Conservation (phyloP, 2,888 invertebrate genomes). For the Oxytorus armatus region DNA sequence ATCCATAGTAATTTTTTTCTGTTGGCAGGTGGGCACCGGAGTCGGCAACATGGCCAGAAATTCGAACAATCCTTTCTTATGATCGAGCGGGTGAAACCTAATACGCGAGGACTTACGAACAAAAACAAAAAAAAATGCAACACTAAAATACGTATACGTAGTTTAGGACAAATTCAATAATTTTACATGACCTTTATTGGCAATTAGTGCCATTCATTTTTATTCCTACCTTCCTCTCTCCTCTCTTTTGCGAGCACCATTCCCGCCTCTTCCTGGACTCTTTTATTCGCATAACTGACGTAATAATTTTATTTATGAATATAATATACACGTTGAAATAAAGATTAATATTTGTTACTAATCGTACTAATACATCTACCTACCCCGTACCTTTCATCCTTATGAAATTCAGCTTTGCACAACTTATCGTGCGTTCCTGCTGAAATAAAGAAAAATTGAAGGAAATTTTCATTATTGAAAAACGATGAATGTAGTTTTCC, state of each 20-base stretch:
- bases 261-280: constrained; percentile 61
- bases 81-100: constrained; percentile 79
- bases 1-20: constrained; percentile 61
- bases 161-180: constrained; percentile 77
- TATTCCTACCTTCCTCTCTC: constrained; percentile 57
- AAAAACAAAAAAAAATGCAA: constrained; percentile 75
- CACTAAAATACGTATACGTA: constrained; percentile 78
- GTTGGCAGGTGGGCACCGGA: constrained; percentile 80
- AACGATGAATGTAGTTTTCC: too few relatives aligned
- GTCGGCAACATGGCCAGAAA: constrained; percentile 82
- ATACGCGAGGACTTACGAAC: constrained; percentile 77
- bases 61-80: constrained; percentile 88
- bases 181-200: constrained; percentile 80
- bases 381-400: constrained; percentile 24
- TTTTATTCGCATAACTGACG: constrained; percentile 78
- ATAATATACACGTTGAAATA: constrained; percentile 82
- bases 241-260: constrained; percentile 47
- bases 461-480: too few relatives aligned
- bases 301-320: constrained; percentile 83
- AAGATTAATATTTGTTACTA: constrained; percentile 83
- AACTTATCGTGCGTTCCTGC: too few relatives aligned
- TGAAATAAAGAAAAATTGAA: constrained; percentile 35
- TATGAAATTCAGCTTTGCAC: constrained; percentile 19
- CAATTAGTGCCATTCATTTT: constrained; percentile 82
- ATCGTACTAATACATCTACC: constrained; percentile 66